These are phyloP conservation scores for Phrixothrix hirtus DNA, from an alignment of 2,888 invertebrate species.

Conservation along the genomic window DNA sequence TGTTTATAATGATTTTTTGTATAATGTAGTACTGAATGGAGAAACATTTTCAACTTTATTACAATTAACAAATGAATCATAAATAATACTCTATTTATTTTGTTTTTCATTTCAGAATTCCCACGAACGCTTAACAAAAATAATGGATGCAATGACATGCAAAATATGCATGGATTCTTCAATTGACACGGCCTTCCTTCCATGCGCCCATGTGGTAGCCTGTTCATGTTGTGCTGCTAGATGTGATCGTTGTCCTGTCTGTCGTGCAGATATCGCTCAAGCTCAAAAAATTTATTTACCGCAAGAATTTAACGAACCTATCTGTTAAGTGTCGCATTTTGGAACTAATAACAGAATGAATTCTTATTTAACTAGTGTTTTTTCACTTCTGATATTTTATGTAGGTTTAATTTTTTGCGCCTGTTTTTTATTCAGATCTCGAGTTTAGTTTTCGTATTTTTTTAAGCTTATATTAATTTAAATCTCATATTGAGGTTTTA, in stretches of 20 bases:
- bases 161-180: slow-evolving; percentile 86
- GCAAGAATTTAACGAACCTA: slow-evolving; percentile 58
- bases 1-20: no score
- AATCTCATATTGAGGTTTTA: slow-evolving; percentile 50
- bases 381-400: slow-evolving; percentile 6
- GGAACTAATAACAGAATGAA: background rate
- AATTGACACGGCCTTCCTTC: slow-evolving; percentile 82
- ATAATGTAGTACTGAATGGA: no score
- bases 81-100: background rate
- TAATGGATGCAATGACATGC: slow-evolving; percentile 75
- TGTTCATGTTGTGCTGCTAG: slow-evolving; percentile 76
- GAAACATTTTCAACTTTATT: no score
- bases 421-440: slow-evolving; percentile 30
- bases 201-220: slow-evolving; percentile 86
- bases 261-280: slow-evolving; percentile 71
- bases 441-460: slow-evolving; percentile 25
- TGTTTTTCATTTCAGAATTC: slow-evolving; percentile 54
- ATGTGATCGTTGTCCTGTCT: slow-evolving; percentile 75
- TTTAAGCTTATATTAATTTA: slow-evolving; percentile 25
- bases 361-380: background rate
- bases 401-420: background rate
- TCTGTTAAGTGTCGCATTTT: slow-evolving; percentile 11
- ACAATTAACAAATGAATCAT: no score
- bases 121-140: slow-evolving; percentile 59
- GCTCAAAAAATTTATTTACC: slow-evolving; percentile 73